Evolutionary conservation across 2,797 vertebrate species (phyloP).

Genomic region (Otolemur crassicaudatus): DNA sequence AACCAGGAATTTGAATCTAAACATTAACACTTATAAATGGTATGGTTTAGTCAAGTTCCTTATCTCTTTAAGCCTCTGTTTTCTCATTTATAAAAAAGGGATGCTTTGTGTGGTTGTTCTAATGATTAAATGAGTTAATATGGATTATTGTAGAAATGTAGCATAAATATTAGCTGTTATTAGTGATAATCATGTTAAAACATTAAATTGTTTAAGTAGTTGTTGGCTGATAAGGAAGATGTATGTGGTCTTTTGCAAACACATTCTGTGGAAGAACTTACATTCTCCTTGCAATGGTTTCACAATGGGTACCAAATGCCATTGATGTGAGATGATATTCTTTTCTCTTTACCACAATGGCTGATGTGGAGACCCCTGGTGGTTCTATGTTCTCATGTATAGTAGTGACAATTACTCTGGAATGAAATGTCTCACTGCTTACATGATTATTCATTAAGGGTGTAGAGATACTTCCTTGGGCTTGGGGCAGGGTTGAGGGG

Average conservation of each 20-base stretch:
- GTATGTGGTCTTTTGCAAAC: background rate
- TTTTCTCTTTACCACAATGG: background rate
- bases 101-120: background rate
- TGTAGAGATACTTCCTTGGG: background rate
- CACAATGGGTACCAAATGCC: background rate
- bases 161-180: background rate
- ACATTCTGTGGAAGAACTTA: background rate
- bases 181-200: slow-evolving; percentile 41
- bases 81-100: background rate
- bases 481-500: background rate
- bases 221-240: slow-evolving; percentile 13
- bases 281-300: background rate
- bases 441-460: slow-evolving; percentile 1
- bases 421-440: slow-evolving; percentile 17
- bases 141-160: background rate
- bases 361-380: background rate
- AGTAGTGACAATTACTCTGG: background rate
- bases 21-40: background rate
- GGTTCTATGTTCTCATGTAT: background rate
- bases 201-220: background rate
- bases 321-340: background rate
- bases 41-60: background rate
- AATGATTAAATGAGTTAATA: slow-evolving; percentile 51
- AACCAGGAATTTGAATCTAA: background rate
- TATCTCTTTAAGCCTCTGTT: background rate